Evolutionary conservation across 64 coral and sea anemone genomes (phyloP).

Genomic region (Pocillopora verrucosa): DNA sequence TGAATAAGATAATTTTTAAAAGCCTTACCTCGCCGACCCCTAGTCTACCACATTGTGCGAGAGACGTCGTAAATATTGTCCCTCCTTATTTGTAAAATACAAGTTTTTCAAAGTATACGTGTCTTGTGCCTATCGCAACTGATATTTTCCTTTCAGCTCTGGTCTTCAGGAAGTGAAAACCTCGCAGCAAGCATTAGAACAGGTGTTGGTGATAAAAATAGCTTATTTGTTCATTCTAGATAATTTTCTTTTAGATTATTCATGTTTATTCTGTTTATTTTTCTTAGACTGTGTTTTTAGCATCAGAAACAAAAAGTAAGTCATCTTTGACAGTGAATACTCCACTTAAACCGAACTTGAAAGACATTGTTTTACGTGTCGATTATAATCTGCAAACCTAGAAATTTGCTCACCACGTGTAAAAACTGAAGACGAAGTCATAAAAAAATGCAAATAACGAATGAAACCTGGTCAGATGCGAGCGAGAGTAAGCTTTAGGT

Average conservation of each 20-base stretch:
- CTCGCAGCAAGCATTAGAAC: neutral
- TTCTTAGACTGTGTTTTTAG: neutral
- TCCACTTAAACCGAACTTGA: neutral
- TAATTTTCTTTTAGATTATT: neutral
- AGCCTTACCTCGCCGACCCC: neutral
- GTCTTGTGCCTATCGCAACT: neutral
- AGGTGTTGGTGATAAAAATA: constrained; percentile 33
- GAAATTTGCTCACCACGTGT: neutral
- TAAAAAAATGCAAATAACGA: neutral
- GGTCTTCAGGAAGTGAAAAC: neutral
- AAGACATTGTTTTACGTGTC: neutral
- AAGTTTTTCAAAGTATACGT: neutral
- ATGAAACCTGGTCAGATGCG: neutral
- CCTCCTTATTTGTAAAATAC: neutral
- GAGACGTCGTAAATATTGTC: neutral
- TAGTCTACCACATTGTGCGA: neutral
- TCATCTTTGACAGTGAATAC: neutral
- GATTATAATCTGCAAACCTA: neutral
- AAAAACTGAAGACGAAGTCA: neutral
- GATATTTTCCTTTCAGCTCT: neutral
- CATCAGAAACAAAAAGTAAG: neutral
- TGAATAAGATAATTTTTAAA: neutral
- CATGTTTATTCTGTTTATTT: neutral
- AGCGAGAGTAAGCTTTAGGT: neutral
- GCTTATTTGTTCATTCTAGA: constrained; percentile 4